Evolutionary conservation across 2,113 vertebrate genomes (phyloP), one percentile per base, ranked within the genome.

Genomic region (Podiceps cristatus): DNA sequence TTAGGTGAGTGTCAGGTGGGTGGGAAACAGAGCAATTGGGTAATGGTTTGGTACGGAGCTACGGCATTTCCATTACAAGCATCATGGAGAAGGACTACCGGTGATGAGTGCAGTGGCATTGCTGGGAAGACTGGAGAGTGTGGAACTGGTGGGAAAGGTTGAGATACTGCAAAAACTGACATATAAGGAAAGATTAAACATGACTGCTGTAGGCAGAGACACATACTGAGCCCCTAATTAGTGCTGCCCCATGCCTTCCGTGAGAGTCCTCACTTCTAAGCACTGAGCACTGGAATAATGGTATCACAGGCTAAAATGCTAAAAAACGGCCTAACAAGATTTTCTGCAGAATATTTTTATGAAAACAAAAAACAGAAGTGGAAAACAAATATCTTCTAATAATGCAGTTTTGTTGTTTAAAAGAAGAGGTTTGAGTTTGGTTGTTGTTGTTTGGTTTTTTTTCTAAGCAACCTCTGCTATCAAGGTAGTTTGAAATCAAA

Each of bases 101-200:
- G 53, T 45, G 50, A 64, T 18, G 72, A 67, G 52, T 7, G 42
- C 0, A 0, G 44, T 18, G 79, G 59, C 79, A 73, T 45, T 74
- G 47, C 88, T 52, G 72, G 1, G 5, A 60, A 60, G 37, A 37
- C 73, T 62, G 47, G 2, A 53, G 55, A 74, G 24, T 3, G 0
- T 72, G 73, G 50, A 88, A 62, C 62, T 56, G 50, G 40, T 76
- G 79, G 83, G 73, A 88, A 97, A 71, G 37, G 50, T 49, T 86
- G 72, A 63, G 53, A 4, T 25, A 4, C 50, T 67, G 63, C 59
- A 52, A 97, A 83, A 53, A 53, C 14, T 71, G 94, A 93, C 73
- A 81, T 87, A 91, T 60, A 93, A 95, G 80, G 91, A 69, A 91
- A 80, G 86, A 52, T 81, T 62, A 47, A 96, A 80, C 13, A 10